Evolutionary conservation across 2,797 vertebrate species (phyloP), one percentile per base, ranked within the genome.

Genomic region (Phalanger gymnotis): DNA sequence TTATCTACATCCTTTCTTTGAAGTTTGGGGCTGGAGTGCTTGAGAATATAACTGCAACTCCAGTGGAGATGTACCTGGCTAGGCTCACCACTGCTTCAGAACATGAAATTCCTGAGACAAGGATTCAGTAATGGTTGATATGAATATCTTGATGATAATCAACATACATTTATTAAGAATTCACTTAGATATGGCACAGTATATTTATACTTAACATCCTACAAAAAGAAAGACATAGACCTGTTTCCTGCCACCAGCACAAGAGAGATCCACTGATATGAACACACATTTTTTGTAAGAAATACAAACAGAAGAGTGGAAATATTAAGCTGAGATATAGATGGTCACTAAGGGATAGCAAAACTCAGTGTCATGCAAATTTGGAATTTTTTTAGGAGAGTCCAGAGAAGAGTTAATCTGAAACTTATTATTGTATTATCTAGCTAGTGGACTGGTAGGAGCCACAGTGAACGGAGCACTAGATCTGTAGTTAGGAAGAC

Each of bases 101-200:
- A 1, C 58, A 34, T 61, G 30, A 61, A 61, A 61, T 61, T 61
- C 12, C 58, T 91, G 47, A 95, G 95, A 2, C 91, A 94, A 53
- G 9, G 51, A 52, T 91, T 92, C 92, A 28, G 53, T 53, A 94
- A 91, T 40, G 3, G 7, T 87, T 14, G 10, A 4, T 89, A 14
- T 92, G 47, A 90, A 92, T 27, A 2, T 56, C 66, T 95, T 94
- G 34, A 54, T 56, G 40, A 90, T 52, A 93, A 66, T 30, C 53
- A 93, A 89, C 81, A 92, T 56, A n/a, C 2, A 57, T 93, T 95
- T 53, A 91, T 54, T 92, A 87, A 93, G 94, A 57, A 92, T 19
- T 11, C 73, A 92, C 57, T 92, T 1, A 53, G 10, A 11, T 96
- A 16, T 58, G 34, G 11, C 10, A 95, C 53, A 73, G 73, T 51